Conservation (phyloP, 37 sponge, comb jelly and placozoan genomes). For the Halisarca cf. caerulea region DNA sequence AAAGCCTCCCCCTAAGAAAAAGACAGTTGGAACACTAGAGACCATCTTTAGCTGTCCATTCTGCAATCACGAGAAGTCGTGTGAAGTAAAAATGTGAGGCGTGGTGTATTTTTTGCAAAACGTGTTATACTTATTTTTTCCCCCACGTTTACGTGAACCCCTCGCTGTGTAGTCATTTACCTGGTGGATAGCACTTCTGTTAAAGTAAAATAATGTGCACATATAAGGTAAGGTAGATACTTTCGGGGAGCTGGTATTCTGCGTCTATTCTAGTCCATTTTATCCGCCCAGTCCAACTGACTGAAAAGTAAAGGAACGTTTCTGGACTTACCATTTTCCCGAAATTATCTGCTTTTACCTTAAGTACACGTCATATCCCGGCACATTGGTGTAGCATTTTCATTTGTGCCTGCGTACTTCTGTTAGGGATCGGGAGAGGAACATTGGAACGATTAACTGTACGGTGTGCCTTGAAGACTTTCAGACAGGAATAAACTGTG, state of each 20-base stretch:
- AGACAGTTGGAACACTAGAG: conserved; percentile 83
- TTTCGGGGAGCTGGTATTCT: no score
- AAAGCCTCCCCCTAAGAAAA: conserved; percentile 98
- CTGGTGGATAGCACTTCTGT: no score
- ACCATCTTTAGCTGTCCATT: conserved; percentile 95
- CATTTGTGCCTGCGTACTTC: background rate
- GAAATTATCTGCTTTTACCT: background rate
- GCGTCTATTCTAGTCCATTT: no score
- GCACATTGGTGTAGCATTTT: background rate
- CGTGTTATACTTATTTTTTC: background rate
- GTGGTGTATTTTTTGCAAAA: background rate
- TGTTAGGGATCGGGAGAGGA: conserved; percentile 73
- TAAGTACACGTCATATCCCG: background rate
- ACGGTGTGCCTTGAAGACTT: conserved; percentile 94
- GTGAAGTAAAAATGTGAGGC: conserved; percentile 91
- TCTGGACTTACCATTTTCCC: no score
- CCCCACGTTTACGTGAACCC: background rate
- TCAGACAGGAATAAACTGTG: conserved; percentile 91
- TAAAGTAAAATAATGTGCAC: background rate
- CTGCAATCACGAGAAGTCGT: conserved; percentile 98
- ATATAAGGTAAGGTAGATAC: background rate
- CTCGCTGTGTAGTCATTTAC: no score
- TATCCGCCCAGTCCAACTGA: no score
- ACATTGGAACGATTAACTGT: conserved; percentile 86
- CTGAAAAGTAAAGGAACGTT: no score